A percentile compares a stretch with the other conserved stretches of the same genome.
These are phyloP conservation scores for Anser brachyrhynchus DNA, from an alignment of 2,113 vertebrate genomes.

Conservation along the genomic window DNA sequence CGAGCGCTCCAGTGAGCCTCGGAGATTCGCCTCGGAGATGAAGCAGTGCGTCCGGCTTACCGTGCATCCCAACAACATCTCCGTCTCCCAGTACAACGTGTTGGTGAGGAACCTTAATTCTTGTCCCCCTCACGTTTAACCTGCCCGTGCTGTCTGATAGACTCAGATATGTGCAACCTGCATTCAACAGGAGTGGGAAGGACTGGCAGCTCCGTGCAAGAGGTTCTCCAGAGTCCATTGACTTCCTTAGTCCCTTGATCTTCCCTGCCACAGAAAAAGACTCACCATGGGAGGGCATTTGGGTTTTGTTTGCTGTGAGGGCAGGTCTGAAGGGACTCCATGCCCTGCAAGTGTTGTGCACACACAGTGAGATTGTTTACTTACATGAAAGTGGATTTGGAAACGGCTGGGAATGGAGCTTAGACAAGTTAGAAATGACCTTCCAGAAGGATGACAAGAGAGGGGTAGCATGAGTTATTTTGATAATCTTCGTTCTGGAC, in stretches of 20 bases:
- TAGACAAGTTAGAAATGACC: background rate
- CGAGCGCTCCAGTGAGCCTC: constrained; percentile 90
- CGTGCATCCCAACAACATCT: constrained; percentile 98
- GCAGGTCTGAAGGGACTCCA: background rate
- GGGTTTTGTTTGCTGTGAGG: background rate
- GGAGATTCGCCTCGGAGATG: constrained; percentile 93
- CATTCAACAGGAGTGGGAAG: background rate
- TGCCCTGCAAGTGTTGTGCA: background rate
- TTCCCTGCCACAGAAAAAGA: background rate
- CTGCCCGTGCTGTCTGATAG: background rate
- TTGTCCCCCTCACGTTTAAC: background rate
- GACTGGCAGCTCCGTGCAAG: background rate
- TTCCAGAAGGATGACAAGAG: background rate
- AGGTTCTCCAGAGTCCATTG: background rate
- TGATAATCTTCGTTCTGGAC: background rate
- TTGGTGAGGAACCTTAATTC: constrained; percentile 81
- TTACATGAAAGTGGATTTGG: background rate
- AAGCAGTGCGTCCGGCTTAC: constrained; percentile 96
- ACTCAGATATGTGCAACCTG: background rate
- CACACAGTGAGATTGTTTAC: background rate
- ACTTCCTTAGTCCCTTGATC: background rate
- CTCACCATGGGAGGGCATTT: background rate
- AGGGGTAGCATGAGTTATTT: background rate
- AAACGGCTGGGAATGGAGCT: background rate
- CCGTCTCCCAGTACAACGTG: constrained; percentile 96